Evolutionary conservation across 2,797 vertebrate genomes (phyloP).

Genomic region (Bufotes viridis): DNA sequence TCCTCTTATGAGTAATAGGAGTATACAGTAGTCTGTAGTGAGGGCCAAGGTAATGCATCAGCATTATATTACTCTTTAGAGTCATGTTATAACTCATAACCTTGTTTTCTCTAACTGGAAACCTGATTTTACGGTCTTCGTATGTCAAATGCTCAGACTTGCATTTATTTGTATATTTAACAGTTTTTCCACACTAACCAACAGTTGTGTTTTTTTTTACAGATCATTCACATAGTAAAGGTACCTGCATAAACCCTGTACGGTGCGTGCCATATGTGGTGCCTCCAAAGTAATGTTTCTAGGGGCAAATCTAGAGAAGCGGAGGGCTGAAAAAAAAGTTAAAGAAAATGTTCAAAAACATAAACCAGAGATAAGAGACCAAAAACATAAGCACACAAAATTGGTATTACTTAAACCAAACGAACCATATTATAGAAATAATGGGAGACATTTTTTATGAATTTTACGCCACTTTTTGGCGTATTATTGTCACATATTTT

Average conservation of each 20-base stretch:
- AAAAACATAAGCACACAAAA: no score
- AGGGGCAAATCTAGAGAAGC: background rate
- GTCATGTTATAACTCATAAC: background rate
- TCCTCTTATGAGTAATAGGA: background rate
- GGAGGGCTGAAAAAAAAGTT: background rate
- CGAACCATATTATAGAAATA: no score
- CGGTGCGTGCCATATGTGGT: background rate
- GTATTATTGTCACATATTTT: no score
- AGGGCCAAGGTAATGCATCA: background rate
- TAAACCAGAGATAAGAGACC: no score
- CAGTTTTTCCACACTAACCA: no score
- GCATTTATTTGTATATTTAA: background rate
- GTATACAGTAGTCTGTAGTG: background rate
- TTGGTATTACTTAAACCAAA: no score
- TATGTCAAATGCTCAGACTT: background rate
- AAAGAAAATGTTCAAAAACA: no score
- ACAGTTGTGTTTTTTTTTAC: background rate
- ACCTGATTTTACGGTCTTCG: no score
- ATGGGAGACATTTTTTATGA: no score
- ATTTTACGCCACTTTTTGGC: no score
- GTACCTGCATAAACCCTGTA: background rate
- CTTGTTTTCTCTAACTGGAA: background rate
- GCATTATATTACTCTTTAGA: background rate
- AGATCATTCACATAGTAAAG: background rate
- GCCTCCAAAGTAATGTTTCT: background rate